Conservation (phyloP, 2,888 invertebrate genomes). For the Dicranocentrus wangi region DNA sequence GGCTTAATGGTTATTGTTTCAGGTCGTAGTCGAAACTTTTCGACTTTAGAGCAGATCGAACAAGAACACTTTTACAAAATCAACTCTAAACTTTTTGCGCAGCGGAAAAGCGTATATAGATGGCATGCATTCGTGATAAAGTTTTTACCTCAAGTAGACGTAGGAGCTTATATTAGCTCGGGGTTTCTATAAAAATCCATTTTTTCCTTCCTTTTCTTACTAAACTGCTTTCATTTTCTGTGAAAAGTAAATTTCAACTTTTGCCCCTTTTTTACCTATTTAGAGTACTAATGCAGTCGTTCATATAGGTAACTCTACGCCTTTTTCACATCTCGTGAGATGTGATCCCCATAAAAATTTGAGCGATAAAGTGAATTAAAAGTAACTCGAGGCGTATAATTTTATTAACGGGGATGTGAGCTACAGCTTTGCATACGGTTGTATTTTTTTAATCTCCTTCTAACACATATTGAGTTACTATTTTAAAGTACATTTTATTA, state of each 20-base stretch:
- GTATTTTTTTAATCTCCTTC: too few relatives aligned
- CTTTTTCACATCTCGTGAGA: constrained; percentile 10
- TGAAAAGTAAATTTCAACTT: neutral
- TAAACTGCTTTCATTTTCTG: constrained; percentile 7
- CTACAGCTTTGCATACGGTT: too few relatives aligned
- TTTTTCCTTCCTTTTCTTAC: neutral
- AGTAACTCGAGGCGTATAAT: constrained; percentile 20
- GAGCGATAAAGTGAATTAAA: constrained; percentile 19
- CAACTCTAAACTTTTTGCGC: too few relatives aligned
- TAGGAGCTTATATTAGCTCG: neutral
- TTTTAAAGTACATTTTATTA: too few relatives aligned
- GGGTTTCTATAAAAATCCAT: neutral
- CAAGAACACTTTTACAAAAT: too few relatives aligned
- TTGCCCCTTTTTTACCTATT: neutral
- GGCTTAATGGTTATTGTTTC: constrained; percentile 20
- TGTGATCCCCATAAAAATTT: constrained; percentile 12
- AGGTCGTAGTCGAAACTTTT: neutral
- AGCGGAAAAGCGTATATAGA: too few relatives aligned
- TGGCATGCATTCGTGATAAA: neutral
- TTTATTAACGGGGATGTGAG: neutral
- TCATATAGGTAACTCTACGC: constrained; percentile 20
- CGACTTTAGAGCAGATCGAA: too few relatives aligned
- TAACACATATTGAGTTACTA: too few relatives aligned
- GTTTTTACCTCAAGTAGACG: neutral
- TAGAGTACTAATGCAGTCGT: neutral